phyloP scores from a whole-genome alignment of 2,888 invertebrate genomes.

The Encarsia formosa region DNA sequence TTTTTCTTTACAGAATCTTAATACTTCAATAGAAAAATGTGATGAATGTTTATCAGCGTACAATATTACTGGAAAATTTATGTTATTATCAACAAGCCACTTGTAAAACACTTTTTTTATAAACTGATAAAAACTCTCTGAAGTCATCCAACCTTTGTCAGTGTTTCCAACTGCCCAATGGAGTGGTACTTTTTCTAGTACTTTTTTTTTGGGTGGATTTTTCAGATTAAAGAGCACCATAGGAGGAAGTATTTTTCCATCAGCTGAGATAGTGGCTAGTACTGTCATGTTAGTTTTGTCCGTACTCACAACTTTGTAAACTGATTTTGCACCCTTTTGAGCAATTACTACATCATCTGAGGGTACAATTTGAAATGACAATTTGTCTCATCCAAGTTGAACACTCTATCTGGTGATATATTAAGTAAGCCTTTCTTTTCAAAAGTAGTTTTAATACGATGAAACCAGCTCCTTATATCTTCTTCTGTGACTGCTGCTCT shows the following conservation, averaged over 20 bases:
- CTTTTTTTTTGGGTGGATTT: conserved; percentile 30
- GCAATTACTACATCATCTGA: conserved; percentile 35
- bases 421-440: conserved; percentile 19
- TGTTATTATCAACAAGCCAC: conserved; percentile 3
- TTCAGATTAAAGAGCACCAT: conserved; percentile 33
- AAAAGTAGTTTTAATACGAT: conserved; percentile 26
- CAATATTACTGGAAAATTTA: conserved; percentile 30
- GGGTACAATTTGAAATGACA: conserved; percentile 34
- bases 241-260: conserved; percentile 32
- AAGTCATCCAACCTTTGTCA: conserved; percentile 35
- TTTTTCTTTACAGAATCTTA: conserved; percentile 29
- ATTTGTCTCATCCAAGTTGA: conserved; percentile 35
- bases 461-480: conserved; percentile 38
- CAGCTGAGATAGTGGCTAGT: conserved; percentile 32
- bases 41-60: conserved; percentile 32
- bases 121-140: conserved; percentile 33
- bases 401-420: conserved; percentile 27
- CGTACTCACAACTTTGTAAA: conserved; percentile 32
- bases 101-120: conserved; percentile 28
- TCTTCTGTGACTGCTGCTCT: conserved; percentile 30
- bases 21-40: conserved; percentile 31
- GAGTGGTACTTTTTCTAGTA: conserved; percentile 34
- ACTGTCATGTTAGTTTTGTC: conserved; percentile 41
- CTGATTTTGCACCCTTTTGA: conserved; percentile 34
- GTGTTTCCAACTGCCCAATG: conserved; percentile 26